Conservation (phyloP, 2,113 vertebrate genomes). For the Mesoclemmys tuberculata region DNA sequence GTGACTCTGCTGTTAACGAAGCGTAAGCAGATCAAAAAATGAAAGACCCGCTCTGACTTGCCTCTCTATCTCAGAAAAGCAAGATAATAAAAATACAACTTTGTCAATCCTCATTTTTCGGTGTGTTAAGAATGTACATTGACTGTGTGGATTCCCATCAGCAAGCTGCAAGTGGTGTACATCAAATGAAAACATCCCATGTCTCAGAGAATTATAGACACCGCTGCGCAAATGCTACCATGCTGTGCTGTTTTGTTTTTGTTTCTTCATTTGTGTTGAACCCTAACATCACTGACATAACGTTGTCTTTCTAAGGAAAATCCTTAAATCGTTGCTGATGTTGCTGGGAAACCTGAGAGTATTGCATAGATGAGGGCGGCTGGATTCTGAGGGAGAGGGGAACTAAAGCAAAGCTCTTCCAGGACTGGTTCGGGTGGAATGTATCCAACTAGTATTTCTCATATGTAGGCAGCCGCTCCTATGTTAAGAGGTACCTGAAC, state of each 20-base stretch:
- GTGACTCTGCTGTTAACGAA: neutral
- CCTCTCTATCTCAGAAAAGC: fast-evolving
- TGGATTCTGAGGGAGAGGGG: neutral
- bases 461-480: neutral
- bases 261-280: slow-evolving; percentile 37
- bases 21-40: neutral
- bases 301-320: neutral
- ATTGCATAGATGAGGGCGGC: neutral
- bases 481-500: slow-evolving; percentile 75
- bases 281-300: neutral
- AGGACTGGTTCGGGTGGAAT: neutral
- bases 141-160: neutral
- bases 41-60: neutral
- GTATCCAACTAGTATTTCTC: neutral
- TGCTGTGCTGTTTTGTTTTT: slow-evolving; percentile 20
- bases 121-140: fast-evolving
- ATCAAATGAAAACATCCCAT: neutral
- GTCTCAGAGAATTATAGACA: neutral
- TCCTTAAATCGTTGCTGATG: neutral
- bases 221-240: neutral
- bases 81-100: neutral
- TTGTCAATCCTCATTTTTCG: neutral
- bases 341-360: neutral
- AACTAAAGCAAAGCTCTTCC: neutral
- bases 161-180: fast-evolving